These are phyloP conservation scores for Stenopsyche tienmushanensis DNA, from an alignment of 1,140 invertebrate genomes.

Conservation along the genomic window DNA sequence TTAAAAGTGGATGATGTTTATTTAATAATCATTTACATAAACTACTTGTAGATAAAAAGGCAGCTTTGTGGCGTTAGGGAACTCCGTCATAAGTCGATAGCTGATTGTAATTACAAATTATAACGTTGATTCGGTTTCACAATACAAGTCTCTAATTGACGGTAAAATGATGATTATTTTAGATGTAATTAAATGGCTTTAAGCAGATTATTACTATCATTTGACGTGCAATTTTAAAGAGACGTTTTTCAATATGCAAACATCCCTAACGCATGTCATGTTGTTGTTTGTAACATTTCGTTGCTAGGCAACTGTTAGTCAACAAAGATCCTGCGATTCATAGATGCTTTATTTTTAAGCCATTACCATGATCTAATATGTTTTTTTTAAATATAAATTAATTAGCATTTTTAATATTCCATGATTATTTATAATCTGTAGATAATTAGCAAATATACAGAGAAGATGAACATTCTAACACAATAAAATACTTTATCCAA, in stretches of 20 bases:
- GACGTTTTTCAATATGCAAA: not conserved
- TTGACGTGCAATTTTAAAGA: not conserved
- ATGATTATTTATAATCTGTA: not conserved
- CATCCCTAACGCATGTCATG: not conserved
- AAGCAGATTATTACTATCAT: too few relatives aligned
- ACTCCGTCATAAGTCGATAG: too few relatives aligned
- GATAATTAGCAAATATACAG: not conserved
- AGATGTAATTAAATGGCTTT: not conserved
- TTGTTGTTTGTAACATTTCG: not conserved
- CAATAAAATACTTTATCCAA: not conserved
- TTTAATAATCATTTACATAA: too few relatives aligned
- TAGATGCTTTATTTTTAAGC: too few relatives aligned
- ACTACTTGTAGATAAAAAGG: too few relatives aligned
- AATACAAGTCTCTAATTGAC: not conserved
- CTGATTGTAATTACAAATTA: too few relatives aligned
- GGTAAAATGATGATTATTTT: not conserved
- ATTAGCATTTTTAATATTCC: not conserved
- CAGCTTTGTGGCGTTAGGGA: too few relatives aligned
- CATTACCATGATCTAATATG: not conserved
- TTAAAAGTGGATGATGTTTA: too few relatives aligned
- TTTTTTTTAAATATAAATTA: not conserved
- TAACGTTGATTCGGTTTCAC: too few relatives aligned
- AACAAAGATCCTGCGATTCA: too few relatives aligned
- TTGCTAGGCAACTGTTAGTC: conserved; percentile 1
- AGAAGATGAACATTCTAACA: not conserved